phyloP scores from a whole-genome alignment of 2,888 invertebrate genomes.

The Cheilosia vulpina region DNA sequence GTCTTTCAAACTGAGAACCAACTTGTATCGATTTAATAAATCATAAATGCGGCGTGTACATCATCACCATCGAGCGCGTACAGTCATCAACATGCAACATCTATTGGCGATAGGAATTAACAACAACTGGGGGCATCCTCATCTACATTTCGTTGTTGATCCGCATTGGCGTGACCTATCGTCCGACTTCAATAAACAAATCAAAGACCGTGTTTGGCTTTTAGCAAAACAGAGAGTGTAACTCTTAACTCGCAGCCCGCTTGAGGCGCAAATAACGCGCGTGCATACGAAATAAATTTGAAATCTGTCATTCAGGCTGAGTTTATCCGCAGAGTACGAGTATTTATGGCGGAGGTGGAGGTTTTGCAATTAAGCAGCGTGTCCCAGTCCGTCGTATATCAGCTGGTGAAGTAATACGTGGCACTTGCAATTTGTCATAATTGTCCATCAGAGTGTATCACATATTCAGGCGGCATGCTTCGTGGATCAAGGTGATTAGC shows the following conservation, averaged over 20 bases:
- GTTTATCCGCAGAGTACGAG: conserved; percentile 5
- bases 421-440: conserved; percentile 62
- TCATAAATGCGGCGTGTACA: conserved; percentile 67
- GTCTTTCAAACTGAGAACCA: conserved; percentile 55
- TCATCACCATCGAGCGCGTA: conserved; percentile 24
- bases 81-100: conserved; percentile 27
- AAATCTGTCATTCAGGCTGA: conserved; percentile 64
- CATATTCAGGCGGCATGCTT: conserved; percentile 54
- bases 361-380: conserved; percentile 50
- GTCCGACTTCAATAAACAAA: conserved; percentile 72
- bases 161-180: conserved; percentile 71
- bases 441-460: conserved; percentile 25
- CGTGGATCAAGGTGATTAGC: conserved; percentile 64
- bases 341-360: background rate
- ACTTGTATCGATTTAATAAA: conserved; percentile 75
- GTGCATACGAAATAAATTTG: conserved; percentile 54
- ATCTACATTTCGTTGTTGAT: conserved; percentile 29
- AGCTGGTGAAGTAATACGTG: conserved; percentile 5
- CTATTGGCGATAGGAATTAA: conserved; percentile 62
- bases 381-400: conserved; percentile 5
- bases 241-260: conserved; percentile 26
- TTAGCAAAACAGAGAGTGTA: conserved; percentile 35
- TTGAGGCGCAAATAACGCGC: conserved; percentile 47
- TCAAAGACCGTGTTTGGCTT: conserved; percentile 59
- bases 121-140: conserved; percentile 18